Evolutionary conservation across 2,888 invertebrate genomes (phyloP).

Genomic region (Cephus runcator): DNA sequence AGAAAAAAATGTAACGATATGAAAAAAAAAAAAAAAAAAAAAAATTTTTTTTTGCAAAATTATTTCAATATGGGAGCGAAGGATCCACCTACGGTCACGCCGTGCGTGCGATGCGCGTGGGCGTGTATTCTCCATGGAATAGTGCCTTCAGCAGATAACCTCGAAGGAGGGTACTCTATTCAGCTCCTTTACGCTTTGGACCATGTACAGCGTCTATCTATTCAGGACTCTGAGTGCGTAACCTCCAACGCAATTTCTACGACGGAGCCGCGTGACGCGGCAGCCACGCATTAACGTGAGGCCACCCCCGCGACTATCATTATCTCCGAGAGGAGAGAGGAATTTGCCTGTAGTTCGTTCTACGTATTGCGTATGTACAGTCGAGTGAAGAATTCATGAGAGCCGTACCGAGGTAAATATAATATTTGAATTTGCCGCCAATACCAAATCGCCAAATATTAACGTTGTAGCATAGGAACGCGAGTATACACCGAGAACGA

Average conservation of each 20-base stretch:
- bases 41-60: not conserved
- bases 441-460: not conserved
- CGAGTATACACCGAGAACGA: not conserved
- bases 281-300: slow-evolving; percentile 33
- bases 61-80: not conserved
- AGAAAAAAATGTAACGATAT: not conserved
- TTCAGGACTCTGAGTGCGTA: slow-evolving; percentile 20
- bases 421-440: not conserved
- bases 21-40: not conserved
- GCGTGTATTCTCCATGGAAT: not conserved
- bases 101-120: not conserved
- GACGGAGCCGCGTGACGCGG: slow-evolving; percentile 23
- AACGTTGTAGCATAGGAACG: not conserved
- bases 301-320: slow-evolving; percentile 51
- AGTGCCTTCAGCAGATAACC: not conserved
- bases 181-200: not conserved
- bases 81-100: not conserved
- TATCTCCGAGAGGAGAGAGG: slow-evolving; percentile 30
- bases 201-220: not conserved
- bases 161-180: not conserved
- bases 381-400: not conserved
- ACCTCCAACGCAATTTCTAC: slow-evolving; percentile 19
- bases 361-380: not conserved
- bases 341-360: not conserved
- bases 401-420: not conserved